phyloP scores from a whole-genome alignment of 1,140 invertebrate species.

The Mycetomoellerius zeteki region DNA sequence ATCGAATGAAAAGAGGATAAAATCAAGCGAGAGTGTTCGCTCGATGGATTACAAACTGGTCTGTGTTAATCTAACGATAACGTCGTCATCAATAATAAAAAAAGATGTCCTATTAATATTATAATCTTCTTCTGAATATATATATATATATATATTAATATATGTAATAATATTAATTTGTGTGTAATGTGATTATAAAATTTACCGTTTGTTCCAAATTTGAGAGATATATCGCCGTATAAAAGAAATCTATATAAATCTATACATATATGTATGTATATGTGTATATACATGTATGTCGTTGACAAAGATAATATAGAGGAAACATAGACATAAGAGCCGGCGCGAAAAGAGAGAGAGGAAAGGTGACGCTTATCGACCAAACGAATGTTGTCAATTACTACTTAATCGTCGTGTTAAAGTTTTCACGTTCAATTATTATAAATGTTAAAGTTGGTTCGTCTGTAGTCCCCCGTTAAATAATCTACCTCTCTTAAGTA shows the following conservation, averaged over 20 bases:
- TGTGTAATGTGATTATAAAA: constrained; percentile 51
- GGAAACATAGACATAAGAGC: background rate
- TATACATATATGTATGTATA: constrained; percentile 50
- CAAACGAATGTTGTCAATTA: constrained; percentile 86
- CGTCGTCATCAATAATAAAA: constrained; percentile 21
- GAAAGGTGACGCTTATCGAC: constrained; percentile 76
- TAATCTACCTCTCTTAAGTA: constrained; percentile 71
- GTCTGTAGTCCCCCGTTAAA: constrained; percentile 65
- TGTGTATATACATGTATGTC: constrained; percentile 40
- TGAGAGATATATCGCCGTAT: constrained; percentile 59
- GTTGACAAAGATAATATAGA: constrained; percentile 21
- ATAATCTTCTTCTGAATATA: constrained; percentile 56
- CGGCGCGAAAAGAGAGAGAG: background rate
- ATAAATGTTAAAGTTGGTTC: constrained; percentile 71
- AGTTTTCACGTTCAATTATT: constrained; percentile 81
- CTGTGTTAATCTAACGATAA: constrained; percentile 23
- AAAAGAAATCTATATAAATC: constrained; percentile 47
- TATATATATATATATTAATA: constrained; percentile 1
- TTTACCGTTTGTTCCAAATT: constrained; percentile 61
- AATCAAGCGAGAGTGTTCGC: constrained; percentile 23
- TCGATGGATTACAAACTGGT: constrained; percentile 50
- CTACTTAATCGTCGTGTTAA: constrained; percentile 77
- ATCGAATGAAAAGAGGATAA: constrained; percentile 37
- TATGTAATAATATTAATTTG: constrained; percentile 43
- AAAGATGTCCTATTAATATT: constrained; percentile 32